phyloP scores from a whole-genome alignment of 2,797 vertebrate genomes.

The Poeciliopsis infans region DNA sequence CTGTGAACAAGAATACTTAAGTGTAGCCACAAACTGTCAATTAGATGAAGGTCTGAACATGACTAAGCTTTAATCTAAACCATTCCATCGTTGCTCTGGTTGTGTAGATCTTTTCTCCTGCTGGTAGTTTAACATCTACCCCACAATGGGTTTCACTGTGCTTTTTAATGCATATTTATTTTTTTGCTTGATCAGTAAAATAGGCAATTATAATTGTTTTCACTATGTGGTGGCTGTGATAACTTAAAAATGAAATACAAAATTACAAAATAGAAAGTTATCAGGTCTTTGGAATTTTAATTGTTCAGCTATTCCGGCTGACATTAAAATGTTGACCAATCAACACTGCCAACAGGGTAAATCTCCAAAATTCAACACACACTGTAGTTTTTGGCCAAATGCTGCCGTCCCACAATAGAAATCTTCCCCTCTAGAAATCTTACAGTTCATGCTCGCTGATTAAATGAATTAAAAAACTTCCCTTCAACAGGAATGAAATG shows the following conservation, averaged over 20 bases:
- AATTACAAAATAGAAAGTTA: neutral
- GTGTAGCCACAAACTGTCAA: neutral
- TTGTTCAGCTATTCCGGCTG: neutral
- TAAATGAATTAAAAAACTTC: slow-evolving; percentile 12
- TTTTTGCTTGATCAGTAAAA: neutral
- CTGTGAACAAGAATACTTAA: neutral
- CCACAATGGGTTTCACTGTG: neutral
- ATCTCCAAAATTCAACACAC: neutral
- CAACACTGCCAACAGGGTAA: neutral
- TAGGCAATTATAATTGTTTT: neutral
- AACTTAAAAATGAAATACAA: neutral
- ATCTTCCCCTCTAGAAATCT: neutral
- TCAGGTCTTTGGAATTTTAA: neutral
- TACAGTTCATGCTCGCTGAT: neutral
- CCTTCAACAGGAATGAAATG: slow-evolving; percentile 13
- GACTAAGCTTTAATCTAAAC: neutral
- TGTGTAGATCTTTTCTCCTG: neutral
- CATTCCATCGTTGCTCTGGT: neutral
- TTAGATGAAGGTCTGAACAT: neutral
- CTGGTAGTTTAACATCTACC: neutral
- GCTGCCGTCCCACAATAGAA: neutral
- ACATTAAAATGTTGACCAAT: neutral
- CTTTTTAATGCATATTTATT: neutral
- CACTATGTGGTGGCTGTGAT: neutral
- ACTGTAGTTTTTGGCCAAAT: neutral